Conservation (phyloP, 2,888 invertebrate genomes). For the Andrena minutula region DNA sequence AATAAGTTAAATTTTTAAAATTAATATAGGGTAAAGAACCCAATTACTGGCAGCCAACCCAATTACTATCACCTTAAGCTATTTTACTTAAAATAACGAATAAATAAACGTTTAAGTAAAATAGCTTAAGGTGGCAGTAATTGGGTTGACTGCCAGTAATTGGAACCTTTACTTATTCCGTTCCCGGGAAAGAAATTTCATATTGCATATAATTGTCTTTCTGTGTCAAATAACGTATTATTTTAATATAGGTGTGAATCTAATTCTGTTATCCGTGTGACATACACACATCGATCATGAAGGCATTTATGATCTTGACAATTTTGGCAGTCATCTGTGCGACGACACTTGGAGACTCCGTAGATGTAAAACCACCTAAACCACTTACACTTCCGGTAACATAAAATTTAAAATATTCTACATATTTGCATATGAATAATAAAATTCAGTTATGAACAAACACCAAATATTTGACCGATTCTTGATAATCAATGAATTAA, state of each 20-base stretch:
- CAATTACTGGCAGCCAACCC: too few relatives aligned
- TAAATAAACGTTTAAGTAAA: too few relatives aligned
- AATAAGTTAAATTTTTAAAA: too few relatives aligned
- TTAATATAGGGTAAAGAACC: too few relatives aligned
- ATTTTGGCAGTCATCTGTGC: constrained; percentile 25
- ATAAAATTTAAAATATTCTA: background rate
- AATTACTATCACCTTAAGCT: too few relatives aligned
- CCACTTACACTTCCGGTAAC: constrained; percentile 20
- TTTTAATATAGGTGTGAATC: background rate
- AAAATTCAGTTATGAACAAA: too few relatives aligned
- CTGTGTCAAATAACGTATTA: background rate
- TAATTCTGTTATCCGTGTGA: background rate
- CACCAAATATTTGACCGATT: too few relatives aligned
- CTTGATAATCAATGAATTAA: background rate
- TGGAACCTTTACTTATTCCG: background rate
- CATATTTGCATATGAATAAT: background rate
- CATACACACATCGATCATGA: constrained; percentile 37
- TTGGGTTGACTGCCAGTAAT: too few relatives aligned
- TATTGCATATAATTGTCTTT: background rate
- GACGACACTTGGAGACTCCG: background rate
- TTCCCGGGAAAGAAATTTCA: background rate
- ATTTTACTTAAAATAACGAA: too few relatives aligned
- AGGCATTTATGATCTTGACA: constrained; percentile 7
- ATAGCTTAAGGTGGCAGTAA: too few relatives aligned
- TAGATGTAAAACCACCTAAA: background rate